Evolutionary conservation across 2,888 invertebrate genomes (phyloP), one percentile per base, ranked within the genome.

Genomic region (Lasius platythorax): DNA sequence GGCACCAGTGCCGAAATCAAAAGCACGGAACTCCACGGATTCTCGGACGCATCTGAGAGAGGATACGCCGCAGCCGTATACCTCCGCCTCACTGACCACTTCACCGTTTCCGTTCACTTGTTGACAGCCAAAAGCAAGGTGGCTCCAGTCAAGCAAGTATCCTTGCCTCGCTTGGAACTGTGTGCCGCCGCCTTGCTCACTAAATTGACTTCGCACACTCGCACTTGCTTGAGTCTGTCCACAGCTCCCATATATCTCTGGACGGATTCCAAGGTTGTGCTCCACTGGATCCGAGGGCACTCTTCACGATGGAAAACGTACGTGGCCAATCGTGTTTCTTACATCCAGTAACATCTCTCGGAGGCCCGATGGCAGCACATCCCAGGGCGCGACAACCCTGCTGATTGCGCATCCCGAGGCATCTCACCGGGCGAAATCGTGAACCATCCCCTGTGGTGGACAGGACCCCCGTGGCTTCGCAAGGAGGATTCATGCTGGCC

Each of bases 61-160:
- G 33, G 33, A 0, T 63, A 63, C 1, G 63, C 63, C 3, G 18
- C 63, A 0, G 63, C 18, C 0, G 8, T 33, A 0, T 63, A 63
- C 3, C 33, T 63, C 8, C 33, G 63, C 6, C 0, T 63, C 30
- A 1, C 30, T 1, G 3, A 33, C 2, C 0, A 33, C 3, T 33
- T 2, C 30, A 2, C 30, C 3, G 30, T 33, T 3, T 33, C 2
- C 2, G 6, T 33, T 0, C 63, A 18, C 8, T 33, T 61, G 18
- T 2, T 61, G 1, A 0, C 3, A 2, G 30, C 30, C 3, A 33
- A 63, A 2, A 63, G 30, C 18, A 63, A 33, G 18, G 63, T 63
- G 0, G 63, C 63, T 0, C 30, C 30, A 0, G 8, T 63, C 1
- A 33, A 63, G 2, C 63, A 6, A 0, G 6, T 63, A 0, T 3